Evolutionary conservation across 2,113 vertebrate genomes (phyloP).

Genomic region (Istiophorus platypterus): DNA sequence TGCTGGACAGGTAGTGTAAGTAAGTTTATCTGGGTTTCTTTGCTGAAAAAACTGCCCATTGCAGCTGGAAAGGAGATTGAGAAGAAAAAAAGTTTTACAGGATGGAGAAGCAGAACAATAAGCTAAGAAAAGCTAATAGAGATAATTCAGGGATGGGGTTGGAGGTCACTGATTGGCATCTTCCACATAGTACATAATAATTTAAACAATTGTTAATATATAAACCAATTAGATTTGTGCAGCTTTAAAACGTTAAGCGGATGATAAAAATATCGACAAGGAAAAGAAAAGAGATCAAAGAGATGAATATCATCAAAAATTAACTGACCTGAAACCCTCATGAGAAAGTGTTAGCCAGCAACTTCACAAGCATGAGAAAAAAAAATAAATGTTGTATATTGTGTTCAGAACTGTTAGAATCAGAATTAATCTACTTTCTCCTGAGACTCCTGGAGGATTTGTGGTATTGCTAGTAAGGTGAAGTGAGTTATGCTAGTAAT

Average conservation of each 20-base stretch:
- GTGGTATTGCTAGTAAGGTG: background rate
- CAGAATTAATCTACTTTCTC: background rate
- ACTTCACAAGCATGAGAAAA: background rate
- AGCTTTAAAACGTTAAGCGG: background rate
- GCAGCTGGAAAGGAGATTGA: background rate
- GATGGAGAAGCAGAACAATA: background rate
- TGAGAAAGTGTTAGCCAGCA: background rate
- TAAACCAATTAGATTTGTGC: no score
- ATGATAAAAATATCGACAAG: background rate
- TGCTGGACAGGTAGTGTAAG: background rate
- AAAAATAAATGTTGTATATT: background rate
- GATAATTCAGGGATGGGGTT: background rate
- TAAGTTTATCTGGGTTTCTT: background rate
- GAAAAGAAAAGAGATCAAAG: slow-evolving; percentile 13
- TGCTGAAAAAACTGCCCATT: background rate
- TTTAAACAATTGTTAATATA: background rate
- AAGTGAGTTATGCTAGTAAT: background rate
- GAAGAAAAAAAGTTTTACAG: background rate
- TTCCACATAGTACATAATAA: background rate
- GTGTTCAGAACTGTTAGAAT: background rate
- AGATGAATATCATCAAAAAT: background rate
- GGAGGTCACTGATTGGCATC: background rate
- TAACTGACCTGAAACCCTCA: background rate
- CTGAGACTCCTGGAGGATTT: background rate
- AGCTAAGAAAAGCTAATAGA: background rate